phyloP scores from a whole-genome alignment of 2,888 invertebrate genomes.

The Linnaemya tessellans region DNA sequence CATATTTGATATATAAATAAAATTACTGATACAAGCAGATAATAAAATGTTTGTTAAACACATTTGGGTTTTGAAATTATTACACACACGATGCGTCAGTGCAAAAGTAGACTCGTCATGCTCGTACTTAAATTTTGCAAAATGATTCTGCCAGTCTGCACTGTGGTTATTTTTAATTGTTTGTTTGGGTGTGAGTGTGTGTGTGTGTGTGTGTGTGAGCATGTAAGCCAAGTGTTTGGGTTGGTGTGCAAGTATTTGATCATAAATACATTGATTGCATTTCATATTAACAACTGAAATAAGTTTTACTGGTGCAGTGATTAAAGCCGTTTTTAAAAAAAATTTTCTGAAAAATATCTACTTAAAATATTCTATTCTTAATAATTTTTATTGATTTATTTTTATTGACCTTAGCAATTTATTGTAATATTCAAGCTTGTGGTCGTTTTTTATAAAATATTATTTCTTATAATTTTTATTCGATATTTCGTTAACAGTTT shows the following conservation, averaged over 20 bases:
- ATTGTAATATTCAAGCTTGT: no score
- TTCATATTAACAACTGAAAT: neutral
- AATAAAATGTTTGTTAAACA: conserved; percentile 26
- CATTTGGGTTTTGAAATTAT: conserved; percentile 32
- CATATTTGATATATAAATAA: neutral
- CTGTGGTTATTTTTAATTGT: neutral
- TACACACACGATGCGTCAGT: conserved; percentile 22
- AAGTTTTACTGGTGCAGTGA: neutral
- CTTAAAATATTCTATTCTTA: no score
- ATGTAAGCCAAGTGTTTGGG: no score
- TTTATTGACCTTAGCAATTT: no score
- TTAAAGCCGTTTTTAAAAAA: no score
- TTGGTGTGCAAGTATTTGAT: conserved; percentile 1
- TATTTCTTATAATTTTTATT: no score
- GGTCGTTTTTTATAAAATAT: no score
- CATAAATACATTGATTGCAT: conserved; percentile 26
- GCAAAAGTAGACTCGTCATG: neutral
- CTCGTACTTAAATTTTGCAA: neutral
- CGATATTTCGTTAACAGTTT: no score
- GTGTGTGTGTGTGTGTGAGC: neutral
- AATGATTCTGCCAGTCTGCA: conserved; percentile 4
- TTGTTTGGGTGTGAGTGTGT: neutral
- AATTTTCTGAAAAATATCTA: no score
- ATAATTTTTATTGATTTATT: no score
- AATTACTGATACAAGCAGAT: conserved; percentile 4